These are phyloP conservation scores for Macroramphosus scolopax DNA, from an alignment of 2,797 vertebrate genomes.

Conservation along the genomic window DNA sequence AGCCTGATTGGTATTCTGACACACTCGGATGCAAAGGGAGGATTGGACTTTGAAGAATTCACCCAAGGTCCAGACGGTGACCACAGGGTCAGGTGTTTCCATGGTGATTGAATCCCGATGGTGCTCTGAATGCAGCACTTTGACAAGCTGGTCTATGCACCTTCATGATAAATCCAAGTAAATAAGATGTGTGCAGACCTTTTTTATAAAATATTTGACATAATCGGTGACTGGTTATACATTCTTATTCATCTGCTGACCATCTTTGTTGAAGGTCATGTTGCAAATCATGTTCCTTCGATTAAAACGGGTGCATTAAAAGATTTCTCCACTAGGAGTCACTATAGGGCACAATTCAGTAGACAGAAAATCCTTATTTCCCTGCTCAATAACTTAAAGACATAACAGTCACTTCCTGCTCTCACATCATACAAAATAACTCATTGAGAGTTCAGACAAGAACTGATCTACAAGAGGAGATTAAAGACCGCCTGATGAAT, in stretches of 20 bases:
- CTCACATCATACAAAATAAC: neutral
- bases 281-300: too few species aligned
- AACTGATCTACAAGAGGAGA: too few species aligned
- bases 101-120: constrained; percentile 1
- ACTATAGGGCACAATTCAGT: constrained; percentile 18
- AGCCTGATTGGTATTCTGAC: constrained; percentile 44
- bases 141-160: neutral
- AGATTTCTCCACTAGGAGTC: constrained; percentile 48
- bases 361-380: too few species aligned
- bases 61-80: constrained; percentile 41
- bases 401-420: too few species aligned
- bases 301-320: constrained; percentile 7
- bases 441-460: too few species aligned
- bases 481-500: too few species aligned
- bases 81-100: constrained; percentile 33
- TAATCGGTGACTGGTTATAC: too few species aligned
- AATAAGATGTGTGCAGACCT: too few species aligned
- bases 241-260: too few species aligned
- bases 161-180: too few species aligned
- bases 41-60: constrained; percentile 46
- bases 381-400: neutral
- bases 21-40: constrained; percentile 35
- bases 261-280: too few species aligned
- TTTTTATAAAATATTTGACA: too few species aligned
- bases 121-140: constrained; percentile 1